Evolutionary conservation across 2,113 vertebrate species (phyloP).

Genomic region (Rana temporaria): DNA sequence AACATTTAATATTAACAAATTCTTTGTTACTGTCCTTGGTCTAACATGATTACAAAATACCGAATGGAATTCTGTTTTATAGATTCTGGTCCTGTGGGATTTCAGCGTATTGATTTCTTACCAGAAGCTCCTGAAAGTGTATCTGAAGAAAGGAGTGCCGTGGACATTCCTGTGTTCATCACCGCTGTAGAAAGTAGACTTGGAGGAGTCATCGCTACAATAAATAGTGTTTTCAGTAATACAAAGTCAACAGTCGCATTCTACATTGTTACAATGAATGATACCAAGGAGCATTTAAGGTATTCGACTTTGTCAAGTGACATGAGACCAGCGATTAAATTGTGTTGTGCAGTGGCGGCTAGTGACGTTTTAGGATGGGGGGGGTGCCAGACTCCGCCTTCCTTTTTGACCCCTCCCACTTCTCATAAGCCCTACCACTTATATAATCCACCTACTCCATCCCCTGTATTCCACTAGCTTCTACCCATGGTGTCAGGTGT

Average conservation of each 20-base stretch:
- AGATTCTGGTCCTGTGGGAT: conserved; percentile 79
- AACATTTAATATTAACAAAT: no score
- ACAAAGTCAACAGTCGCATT: conserved; percentile 88
- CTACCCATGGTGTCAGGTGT: no score
- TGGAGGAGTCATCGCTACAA: conserved; percentile 86
- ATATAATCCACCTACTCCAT: no score
- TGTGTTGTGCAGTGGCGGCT: no score
- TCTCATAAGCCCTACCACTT: no score
- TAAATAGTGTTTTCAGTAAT: conserved; percentile 90
- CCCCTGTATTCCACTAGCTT: no score
- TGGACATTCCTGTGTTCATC: conserved; percentile 90
- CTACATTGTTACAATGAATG: conserved; percentile 89
- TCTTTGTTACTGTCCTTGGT: no score
- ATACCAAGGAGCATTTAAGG: conserved; percentile 88
- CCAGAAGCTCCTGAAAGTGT: conserved; percentile 67
- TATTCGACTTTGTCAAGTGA: conserved; percentile 73
- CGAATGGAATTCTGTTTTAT: conserved; percentile 16
- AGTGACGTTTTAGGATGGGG: no score
- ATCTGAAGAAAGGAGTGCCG: conserved; percentile 65
- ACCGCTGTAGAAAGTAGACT: conserved; percentile 89
- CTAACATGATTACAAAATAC: no score
- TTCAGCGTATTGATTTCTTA: conserved; percentile 85
- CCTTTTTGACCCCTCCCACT: no score
- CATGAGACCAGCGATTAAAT: no score
- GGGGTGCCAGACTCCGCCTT: no score